Evolutionary conservation across 2,888 invertebrate genomes (phyloP).

Genomic region (Microctonus hyperodae): DNA sequence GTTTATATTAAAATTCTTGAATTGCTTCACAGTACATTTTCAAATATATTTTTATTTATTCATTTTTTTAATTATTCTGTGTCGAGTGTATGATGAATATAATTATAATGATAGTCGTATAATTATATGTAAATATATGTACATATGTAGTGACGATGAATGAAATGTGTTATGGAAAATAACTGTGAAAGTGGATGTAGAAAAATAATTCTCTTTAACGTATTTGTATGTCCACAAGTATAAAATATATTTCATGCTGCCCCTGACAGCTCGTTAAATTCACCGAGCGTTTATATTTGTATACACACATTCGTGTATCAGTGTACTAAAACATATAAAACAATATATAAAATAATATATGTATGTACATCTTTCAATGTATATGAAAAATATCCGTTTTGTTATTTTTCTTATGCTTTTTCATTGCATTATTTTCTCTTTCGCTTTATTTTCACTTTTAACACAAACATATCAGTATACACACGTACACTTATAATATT

Average conservation of each 20-base stretch:
- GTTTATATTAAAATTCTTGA: no score
- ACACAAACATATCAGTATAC: not conserved
- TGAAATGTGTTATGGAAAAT: slow-evolving; percentile 1
- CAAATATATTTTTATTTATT: no score
- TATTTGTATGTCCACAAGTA: slow-evolving; percentile 5
- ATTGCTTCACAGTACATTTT: no score
- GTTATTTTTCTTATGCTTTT: not conserved
- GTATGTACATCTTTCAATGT: not conserved
- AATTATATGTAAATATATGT: not conserved
- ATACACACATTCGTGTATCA: not conserved
- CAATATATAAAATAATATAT: not conserved
- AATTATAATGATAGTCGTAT: not conserved
- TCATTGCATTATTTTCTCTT: no score
- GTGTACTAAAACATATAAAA: not conserved
- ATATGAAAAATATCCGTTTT: not conserved
- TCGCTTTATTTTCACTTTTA: no score
- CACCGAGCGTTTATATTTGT: slow-evolving; percentile 8
- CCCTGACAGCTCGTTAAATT: slow-evolving; percentile 19
- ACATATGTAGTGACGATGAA: no score
- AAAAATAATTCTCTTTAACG: slow-evolving; percentile 7
- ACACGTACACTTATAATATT: not conserved
- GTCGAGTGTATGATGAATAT: no score
- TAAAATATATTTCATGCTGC: slow-evolving; percentile 14
- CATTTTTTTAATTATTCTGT: no score
- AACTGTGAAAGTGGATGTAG: not conserved